Evolutionary conservation across 2,797 vertebrate genomes (phyloP), one percentile per base, ranked within the genome.

Genomic region (Enteromius paludinosus): DNA sequence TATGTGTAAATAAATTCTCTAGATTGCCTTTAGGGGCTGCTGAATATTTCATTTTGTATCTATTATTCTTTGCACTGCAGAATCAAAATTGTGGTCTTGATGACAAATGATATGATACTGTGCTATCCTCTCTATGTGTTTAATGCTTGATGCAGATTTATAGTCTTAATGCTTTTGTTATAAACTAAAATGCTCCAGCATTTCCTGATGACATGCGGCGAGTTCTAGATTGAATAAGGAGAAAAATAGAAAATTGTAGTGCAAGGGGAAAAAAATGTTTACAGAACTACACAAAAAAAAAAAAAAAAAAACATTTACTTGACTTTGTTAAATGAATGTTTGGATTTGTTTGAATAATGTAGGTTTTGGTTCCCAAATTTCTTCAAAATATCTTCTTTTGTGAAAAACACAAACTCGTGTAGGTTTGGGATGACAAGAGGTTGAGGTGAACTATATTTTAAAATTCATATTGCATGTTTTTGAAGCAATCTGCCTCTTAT

Each of bases 1-100:
- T 84, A 49, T 65, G 35, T 56, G 28, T 64, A 74, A 75, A 83
- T 80, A 52, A 68, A 66, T 83, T 83, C 38, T 52, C 28, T 45
- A 28, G 28, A 70, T 49, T 70, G 73, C 43, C 47, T 65, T 71
- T 15, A 11, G 43, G 56, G 47, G 3, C 12, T 72, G 66, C 68
- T 83, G 74, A 71, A 71, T 78, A 83, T 71, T 83, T 62, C 8
- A 72, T 78, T 43, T 68, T n/a, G 15, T 28, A 28, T 81, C 6
- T 28, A 38, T 54, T 74, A 23, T 45, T 76, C 72, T 9, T 45
- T 56, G 74, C 23, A n/a, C 23, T 56, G 25, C 61, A 28, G 49
- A 61, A 84, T 66, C n/a, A 41, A 78, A 78, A 72, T 54, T 84
- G 35, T 66, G 30, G 35, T 72, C 65, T 65, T 41, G 30, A 73